A percentile compares a stretch with the other conserved stretches of the same genome.
Evolutionary conservation across 2,113 vertebrate genomes (phyloP).

Genomic region (Rhabdomys dilectus): DNA sequence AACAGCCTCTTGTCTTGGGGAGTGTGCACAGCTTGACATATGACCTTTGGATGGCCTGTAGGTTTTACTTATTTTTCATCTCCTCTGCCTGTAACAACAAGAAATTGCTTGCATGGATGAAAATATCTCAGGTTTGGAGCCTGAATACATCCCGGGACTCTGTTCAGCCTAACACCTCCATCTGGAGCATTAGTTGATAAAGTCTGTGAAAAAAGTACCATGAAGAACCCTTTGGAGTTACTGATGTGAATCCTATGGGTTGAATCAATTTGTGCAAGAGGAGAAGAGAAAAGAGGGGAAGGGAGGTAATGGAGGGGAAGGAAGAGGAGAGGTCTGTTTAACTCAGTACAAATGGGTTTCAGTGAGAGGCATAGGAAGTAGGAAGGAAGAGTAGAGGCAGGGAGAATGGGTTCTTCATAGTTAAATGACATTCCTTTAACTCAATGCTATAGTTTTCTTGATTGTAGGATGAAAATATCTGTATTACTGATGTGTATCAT

Average conservation of each 20-base stretch:
- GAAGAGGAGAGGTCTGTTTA: neutral
- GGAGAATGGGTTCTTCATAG: neutral
- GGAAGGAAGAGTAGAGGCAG: neutral
- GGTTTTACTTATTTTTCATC: neutral
- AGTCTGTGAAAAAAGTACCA: neutral
- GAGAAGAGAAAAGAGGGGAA: neutral
- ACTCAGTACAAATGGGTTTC: neutral
- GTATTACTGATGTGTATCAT: fast-evolving
- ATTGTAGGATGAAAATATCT: neutral
- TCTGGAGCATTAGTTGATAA: neutral
- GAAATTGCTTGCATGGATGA: slow-evolving; percentile 3
- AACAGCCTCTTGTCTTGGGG: neutral
- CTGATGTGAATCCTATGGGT: neutral
- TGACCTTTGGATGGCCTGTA: neutral
- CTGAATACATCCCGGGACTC: neutral
- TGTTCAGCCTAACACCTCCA: neutral
- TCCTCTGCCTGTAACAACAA: neutral
- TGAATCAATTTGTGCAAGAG: neutral
- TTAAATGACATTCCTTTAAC: neutral
- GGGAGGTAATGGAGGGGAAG: too few relatives aligned
- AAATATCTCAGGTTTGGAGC: neutral
- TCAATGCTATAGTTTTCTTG: neutral
- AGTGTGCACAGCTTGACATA: slow-evolving; percentile 17
- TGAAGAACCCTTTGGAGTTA: neutral
- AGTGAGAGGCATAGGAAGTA: neutral